Evolutionary conservation across 92 coral and sea anemone species (phyloP).

Genomic region (Montipora capitata): DNA sequence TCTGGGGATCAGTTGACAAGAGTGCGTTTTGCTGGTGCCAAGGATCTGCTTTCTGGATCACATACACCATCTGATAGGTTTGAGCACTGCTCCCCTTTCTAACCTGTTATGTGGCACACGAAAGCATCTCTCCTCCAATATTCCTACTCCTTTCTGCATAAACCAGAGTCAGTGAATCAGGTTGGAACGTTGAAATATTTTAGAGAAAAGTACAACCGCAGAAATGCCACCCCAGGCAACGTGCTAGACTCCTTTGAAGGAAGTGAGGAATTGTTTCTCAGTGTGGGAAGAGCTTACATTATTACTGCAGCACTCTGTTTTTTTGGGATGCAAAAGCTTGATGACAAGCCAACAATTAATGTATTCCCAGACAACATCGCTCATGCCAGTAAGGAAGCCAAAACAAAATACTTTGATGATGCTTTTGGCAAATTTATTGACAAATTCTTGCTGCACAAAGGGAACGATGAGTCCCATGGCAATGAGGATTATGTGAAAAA

Average conservation of each 20-base stretch:
- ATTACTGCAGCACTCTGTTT: neutral
- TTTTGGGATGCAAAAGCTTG: neutral
- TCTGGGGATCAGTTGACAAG: conserved; percentile 6
- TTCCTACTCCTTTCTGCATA: conserved; percentile 78
- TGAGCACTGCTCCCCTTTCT: conserved; percentile 58
- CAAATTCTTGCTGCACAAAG: no score
- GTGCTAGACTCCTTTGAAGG: neutral
- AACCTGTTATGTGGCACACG: conserved; percentile 79
- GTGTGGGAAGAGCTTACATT: no score
- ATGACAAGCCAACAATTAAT: neutral
- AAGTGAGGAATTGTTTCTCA: neutral
- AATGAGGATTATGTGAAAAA: conserved; percentile 72
- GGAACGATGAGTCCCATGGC: no score
- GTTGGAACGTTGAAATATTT: no score
- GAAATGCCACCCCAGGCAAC: neutral
- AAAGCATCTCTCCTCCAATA: conserved; percentile 71
- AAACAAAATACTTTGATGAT: no score
- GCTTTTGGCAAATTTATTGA: no score
- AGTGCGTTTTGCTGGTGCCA: neutral
- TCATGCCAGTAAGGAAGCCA: neutral
- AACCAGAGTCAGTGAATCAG: conserved; percentile 37
- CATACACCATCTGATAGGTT: conserved; percentile 45
- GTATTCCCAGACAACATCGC: neutral
- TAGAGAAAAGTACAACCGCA: no score
- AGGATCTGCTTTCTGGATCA: conserved; percentile 64